Base-by-base conservation (phyloP, 2,113 vertebrate species). In the Rhinogobius similis region DNA sequence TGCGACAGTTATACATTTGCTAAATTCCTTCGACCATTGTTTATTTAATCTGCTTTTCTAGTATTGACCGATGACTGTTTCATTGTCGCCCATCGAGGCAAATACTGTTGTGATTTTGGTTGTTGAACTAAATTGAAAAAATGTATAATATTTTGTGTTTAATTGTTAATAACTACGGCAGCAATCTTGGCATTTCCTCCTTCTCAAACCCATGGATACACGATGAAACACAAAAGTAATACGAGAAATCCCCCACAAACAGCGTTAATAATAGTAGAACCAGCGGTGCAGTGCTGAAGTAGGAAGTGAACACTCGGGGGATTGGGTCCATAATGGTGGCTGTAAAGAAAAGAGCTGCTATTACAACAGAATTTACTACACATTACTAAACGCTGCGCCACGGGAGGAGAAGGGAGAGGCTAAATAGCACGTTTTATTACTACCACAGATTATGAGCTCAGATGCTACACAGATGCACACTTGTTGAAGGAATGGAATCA, bases 231-330 rank as follows among this genome's bases (percentile, higher is more conserved):
- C 32, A 27, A 50, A 29, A 62, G 56, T 46, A 65, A 12, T 1
- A 55, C 2, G 10, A 24, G 23, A 53, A 53, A 53, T 23, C 50
- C 46, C 58, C 14, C 74, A 68, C 72, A 83, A 36, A 79, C 72
- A 74, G 9, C 18, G 32, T 82, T 84, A 87, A 88, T 71, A 85
- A 86, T 65, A 48, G 85, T 85, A 87, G 77, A 58, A 86, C 75
- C 70, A n/a, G 78, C 71, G 78, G n/a, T 68, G 62, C 68, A 58
- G 56, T 67, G 75, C 82, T 36, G 79, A 86, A 88, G 82, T 73
- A 83, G 82, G 65, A 87, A 77, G 85, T 20, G 29, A 85, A 86
- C 86, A 81, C 84, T 82, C 84, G 75, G 56, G 83, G 85, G 87
- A 83, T 79, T 86, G 62, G 73, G 81, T 72, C 85, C 80, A 72